Base-by-base conservation (phyloP, 1,140 invertebrate species). In the Pogonomyrmex barbatus region DNA sequence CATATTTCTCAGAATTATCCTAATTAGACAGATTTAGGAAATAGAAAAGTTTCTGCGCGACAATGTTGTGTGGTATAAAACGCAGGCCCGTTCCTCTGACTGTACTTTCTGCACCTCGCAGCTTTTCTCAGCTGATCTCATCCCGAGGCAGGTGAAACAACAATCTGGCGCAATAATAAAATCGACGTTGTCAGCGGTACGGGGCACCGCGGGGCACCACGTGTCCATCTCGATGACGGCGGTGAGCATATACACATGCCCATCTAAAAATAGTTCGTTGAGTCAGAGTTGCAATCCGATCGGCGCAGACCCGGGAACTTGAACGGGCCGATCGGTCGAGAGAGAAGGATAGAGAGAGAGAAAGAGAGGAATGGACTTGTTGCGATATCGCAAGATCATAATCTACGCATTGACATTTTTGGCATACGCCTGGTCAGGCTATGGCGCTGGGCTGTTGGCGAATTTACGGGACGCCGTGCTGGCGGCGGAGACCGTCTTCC, bases 381-480 rank as follows among this genome's bases (percentile, higher is more conserved):
- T 88, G 2, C 91, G 86, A 1, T 98, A 97, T 93, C 96, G 96
- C 90, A 98, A 98, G 93, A 94, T 97, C 63, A 96, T 97, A 24
- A 96, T 98, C 90, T 98, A 98, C 93, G 86, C 95, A 17, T 92
- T 98, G 82, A 97, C 97, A 30, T 97, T 98, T 93, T 91, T 97
- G 36, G 97, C 97, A 2, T 98, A 98, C 92, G 96, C 97, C 9
- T 98, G 97, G 94, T 97, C 97, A 50, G 97, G 97, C 17, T 97
- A 97, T 91, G 97, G 97, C n/a, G 96, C 97, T 17, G 97, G 96
- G 87, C 95, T 97, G 87, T 93, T 98, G 67, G 93, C 95, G 84
- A 97, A 97, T 94, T 94, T 98, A 84, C 96, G 96, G 86, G 97
- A 98, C 94, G 97, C 97, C 2, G 97, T 98, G n/a, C 94, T 98